Percentiles rank a stretch among this genome's conserved stretches.
These are phyloP conservation scores for Phrynosoma platyrhinos DNA, from an alignment of 2,113 vertebrate genomes.

Conservation along the genomic window DNA sequence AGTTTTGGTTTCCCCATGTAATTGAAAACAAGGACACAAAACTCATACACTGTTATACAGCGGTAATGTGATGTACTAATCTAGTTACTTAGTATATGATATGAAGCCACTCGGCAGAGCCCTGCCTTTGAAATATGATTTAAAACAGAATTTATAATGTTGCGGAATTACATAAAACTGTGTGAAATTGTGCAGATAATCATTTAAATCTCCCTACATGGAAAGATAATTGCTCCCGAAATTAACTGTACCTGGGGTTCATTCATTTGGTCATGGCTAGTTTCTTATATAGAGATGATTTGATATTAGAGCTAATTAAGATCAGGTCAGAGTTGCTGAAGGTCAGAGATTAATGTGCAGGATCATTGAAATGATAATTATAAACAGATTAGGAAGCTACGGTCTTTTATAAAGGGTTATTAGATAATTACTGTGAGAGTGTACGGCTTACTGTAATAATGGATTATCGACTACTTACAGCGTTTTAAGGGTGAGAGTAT, in stretches of 20 bases:
- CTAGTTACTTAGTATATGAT: conserved; percentile 65
- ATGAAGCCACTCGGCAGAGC: conserved; percentile 71
- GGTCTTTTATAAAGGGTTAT: conserved; percentile 95
- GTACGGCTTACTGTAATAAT: conserved; percentile 92
- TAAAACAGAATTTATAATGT: conserved; percentile 90
- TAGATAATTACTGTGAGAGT: conserved; percentile 94
- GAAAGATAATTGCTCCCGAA: conserved; percentile 99
- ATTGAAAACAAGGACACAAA: conserved; percentile 72
- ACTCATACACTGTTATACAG: conserved; percentile 50
- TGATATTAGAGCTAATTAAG: conserved; percentile 99
- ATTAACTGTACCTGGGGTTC: conserved; percentile 99
- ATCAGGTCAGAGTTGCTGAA: conserved; percentile 99
- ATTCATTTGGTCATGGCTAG: conserved; percentile 99
- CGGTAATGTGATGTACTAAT: conserved; percentile 48
- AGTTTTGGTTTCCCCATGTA: conserved; percentile 58
- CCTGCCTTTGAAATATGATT: conserved; percentile 88
- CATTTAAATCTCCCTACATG: conserved; percentile 99
- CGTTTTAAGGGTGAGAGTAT: conserved; percentile 81
- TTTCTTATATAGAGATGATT: conserved; percentile 96
- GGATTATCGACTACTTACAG: conserved; percentile 87
- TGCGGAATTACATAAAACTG: conserved; percentile 90
- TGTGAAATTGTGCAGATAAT: conserved; percentile 99
- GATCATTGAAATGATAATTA: conserved; percentile 99
- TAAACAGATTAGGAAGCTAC: conserved; percentile 99
- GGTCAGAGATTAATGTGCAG: conserved; percentile 97